A percentile compares a stretch with the other conserved stretches of the same genome.
These are phyloP conservation scores for Dysidea cf. avara DNA, from an alignment of 37 sponge, comb jelly and placozoan genomes.

Conservation along the genomic window DNA sequence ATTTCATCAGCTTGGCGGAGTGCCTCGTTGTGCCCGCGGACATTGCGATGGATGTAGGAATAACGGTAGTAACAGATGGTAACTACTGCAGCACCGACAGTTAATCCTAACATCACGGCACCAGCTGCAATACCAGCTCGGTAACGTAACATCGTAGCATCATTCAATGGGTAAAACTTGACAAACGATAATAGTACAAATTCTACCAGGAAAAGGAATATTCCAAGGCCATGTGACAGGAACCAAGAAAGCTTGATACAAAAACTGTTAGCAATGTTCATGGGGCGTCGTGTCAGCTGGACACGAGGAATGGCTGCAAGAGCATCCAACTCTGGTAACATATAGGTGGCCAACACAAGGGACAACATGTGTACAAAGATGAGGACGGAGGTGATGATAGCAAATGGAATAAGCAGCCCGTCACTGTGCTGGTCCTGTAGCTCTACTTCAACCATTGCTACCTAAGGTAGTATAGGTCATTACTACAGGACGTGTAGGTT, in stretches of 20 bases:
- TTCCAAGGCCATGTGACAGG: constrained; percentile 69
- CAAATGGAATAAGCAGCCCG: constrained; percentile 55
- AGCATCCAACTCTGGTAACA: constrained; percentile 74
- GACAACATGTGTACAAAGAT: constrained; percentile 70
- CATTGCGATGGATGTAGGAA: background rate
- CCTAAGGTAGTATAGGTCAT: constrained; percentile 22
- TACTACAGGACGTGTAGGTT: background rate
- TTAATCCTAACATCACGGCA: background rate
- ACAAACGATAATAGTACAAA: constrained; percentile 61
- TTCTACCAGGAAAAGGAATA: constrained; percentile 56
- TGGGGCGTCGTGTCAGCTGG: constrained; percentile 20
- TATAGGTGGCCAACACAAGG: constrained; percentile 56
- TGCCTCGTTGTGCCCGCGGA: no score
- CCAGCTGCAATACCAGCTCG: constrained; percentile 54
- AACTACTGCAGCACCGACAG: background rate
- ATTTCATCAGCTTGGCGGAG: no score
- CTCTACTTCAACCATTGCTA: constrained; percentile 77
- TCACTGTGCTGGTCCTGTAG: constrained; percentile 1
- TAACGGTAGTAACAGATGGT: background rate
- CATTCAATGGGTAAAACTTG: constrained; percentile 48
- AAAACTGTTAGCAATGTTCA: constrained; percentile 25
- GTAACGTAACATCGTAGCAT: background rate
- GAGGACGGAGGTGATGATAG: constrained; percentile 59
- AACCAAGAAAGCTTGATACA: constrained; percentile 60
- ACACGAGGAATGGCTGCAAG: constrained; percentile 21